These are phyloP conservation scores for Clarias pachynema DNA, from an alignment of 2,797 vertebrate genomes.

Conservation along the genomic window DNA sequence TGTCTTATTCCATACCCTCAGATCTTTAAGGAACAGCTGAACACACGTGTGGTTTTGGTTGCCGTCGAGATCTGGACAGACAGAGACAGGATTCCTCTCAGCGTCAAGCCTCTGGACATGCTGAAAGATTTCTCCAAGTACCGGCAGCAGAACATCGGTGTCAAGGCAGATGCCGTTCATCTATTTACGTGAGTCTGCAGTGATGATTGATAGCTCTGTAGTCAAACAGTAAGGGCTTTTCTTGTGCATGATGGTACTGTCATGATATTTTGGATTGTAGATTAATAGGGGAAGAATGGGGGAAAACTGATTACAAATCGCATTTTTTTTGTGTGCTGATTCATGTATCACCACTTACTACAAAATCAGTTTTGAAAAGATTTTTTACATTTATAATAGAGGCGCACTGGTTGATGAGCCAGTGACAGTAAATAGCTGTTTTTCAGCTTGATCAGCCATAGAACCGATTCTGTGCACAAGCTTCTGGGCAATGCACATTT, in stretches of 20 bases:
- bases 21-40: constrained; percentile 89
- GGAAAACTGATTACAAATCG: no score
- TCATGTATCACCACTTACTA: no score
- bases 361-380: no score
- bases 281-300: not conserved
- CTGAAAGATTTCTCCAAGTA: constrained; percentile 86
- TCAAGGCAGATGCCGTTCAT: constrained; percentile 82
- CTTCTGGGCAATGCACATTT: no score
- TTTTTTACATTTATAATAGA: no score
- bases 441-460: no score
- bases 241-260: no score
- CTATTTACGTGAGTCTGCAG: constrained; percentile 82
- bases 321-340: no score
- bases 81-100: constrained; percentile 79
- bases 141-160: constrained; percentile 78
- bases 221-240: not conserved
- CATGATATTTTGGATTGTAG: not conserved
- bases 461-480: no score
- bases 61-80: constrained; percentile 88
- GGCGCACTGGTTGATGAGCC: no score
- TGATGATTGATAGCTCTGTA: not conserved
- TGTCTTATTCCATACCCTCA: constrained; percentile 51
- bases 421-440: no score
- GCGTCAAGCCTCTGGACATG: constrained; percentile 81
- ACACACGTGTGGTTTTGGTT: constrained; percentile 85